Conservation (phyloP, 2,888 invertebrate genomes). For the Himalopsyche kuldschensis region DNA sequence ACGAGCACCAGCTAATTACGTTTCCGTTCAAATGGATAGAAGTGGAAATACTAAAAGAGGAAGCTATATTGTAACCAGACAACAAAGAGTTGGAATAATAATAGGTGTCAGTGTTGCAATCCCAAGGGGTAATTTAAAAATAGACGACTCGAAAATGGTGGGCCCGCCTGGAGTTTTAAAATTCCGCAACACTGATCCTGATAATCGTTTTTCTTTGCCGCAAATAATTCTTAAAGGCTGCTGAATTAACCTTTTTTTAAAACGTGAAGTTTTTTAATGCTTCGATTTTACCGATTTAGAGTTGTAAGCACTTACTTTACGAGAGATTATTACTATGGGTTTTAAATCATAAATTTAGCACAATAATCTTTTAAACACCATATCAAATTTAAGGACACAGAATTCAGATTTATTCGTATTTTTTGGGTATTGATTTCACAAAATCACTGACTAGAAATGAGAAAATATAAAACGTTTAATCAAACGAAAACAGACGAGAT, state of each 20-base stretch:
- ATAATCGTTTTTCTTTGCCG: background rate
- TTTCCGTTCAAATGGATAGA: background rate
- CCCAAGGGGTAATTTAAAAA: slow-evolving; percentile 22
- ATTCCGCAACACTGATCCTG: background rate
- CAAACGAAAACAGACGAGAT: too few species aligned
- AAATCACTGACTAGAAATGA: too few species aligned
- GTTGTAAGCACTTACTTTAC: background rate
- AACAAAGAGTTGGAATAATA: slow-evolving; percentile 26
- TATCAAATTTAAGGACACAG: too few species aligned
- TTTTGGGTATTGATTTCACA: too few species aligned
- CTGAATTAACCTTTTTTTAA: background rate
- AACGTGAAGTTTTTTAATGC: background rate
- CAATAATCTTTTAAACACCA: too few species aligned
- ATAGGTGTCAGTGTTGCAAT: slow-evolving; percentile 11
- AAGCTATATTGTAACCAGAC: slow-evolving; percentile 12
- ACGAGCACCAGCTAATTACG: background rate
- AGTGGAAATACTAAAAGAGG: background rate
- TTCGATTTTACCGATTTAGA: background rate
- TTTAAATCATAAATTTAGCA: too few species aligned
- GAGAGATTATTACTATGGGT: too few species aligned
- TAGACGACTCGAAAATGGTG: slow-evolving; percentile 1
- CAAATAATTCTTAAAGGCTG: background rate
- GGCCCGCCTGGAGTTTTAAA: background rate
- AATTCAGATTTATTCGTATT: too few species aligned
- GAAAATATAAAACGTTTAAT: too few species aligned